Evolutionary conservation across 1,140 invertebrate species (phyloP), one percentile per base, ranked within the genome.

Genomic region (Procambarus clarkii): DNA sequence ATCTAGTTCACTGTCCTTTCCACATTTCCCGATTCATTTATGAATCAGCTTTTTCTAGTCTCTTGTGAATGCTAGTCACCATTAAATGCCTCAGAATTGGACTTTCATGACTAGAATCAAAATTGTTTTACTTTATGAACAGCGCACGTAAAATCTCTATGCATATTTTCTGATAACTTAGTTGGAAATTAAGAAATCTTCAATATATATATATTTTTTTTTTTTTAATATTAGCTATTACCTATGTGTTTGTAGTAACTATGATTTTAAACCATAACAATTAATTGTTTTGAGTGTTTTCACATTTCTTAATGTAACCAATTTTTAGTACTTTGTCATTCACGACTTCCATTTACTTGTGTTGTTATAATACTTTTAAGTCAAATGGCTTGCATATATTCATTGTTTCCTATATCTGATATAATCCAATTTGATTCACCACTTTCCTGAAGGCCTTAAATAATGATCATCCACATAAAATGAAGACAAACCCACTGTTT

Each of bases 31-130:
- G 8, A 21, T 48, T 78, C 78, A 79, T 79, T 15, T 48, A 0
- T 4, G 5, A 69, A 69, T 13, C 54, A 69, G 13, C 18, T 45
- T 44, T 74, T 48, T 54, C 18, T 79, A 83, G 44, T 83, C 46
- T 54, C 50, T 54, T 83, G 81, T 69, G 58, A 69, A 69, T 83
- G 69, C 81, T 83, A 83, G 81, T 83, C 81, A 83, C 60, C 81
- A 83, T 69, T 83, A 69, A 83, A 83, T 83, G 81, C 81, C 81
- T 83, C 81, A 69, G 58, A 69, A 83, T 69, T 69, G 58, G 60
- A 83, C 24, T 83, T 74, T 34, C 21, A 64, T 83, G 81, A 83
- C 81, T 83, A 83, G 81, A 83, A 83, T 83, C 8, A 54, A 69
- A 45, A 44, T 58, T 83, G 45, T 64, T 69, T 69, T 1, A 46